Evolutionary conservation across 1,140 invertebrate species (phyloP).

Genomic region (Diabrotica virgifera): DNA sequence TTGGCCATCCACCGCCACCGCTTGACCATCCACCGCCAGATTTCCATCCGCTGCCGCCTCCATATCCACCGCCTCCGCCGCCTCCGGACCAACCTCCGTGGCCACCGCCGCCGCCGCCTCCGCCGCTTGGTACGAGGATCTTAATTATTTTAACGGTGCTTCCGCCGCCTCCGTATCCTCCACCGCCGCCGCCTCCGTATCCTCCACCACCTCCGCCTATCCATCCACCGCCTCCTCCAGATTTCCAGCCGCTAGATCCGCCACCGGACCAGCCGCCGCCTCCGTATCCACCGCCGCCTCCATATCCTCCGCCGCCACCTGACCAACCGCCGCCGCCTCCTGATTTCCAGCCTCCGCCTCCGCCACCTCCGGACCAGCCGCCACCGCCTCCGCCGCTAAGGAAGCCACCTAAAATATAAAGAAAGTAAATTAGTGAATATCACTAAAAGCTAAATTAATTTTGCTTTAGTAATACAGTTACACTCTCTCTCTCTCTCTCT

Average conservation of each 20-base stretch:
- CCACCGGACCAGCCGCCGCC: background rate
- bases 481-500: too few relatives aligned
- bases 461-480: too few relatives aligned
- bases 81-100: background rate
- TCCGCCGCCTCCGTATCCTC: background rate
- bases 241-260: background rate
- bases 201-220: background rate
- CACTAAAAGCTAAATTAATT: too few relatives aligned
- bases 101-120: conserved; percentile 6
- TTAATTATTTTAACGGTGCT: background rate
- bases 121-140: background rate
- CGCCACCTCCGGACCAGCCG: background rate
- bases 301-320: background rate
- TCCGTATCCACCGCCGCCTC: background rate
- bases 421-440: too few relatives aligned
- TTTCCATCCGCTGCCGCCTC: conserved; percentile 5
- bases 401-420: background rate
- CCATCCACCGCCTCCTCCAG: background rate
- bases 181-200: background rate
- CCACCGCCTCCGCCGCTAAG: conserved; percentile 7
- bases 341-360: conserved; percentile 2
- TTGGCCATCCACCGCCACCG: conserved; percentile 9
- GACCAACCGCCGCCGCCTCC: conserved; percentile 3
- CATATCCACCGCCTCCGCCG: conserved; percentile 9
- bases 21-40: conserved; percentile 7